These are phyloP conservation scores for Sitta carolinensis DNA, from an alignment of 2,797 vertebrate species.

Conservation along the genomic window DNA sequence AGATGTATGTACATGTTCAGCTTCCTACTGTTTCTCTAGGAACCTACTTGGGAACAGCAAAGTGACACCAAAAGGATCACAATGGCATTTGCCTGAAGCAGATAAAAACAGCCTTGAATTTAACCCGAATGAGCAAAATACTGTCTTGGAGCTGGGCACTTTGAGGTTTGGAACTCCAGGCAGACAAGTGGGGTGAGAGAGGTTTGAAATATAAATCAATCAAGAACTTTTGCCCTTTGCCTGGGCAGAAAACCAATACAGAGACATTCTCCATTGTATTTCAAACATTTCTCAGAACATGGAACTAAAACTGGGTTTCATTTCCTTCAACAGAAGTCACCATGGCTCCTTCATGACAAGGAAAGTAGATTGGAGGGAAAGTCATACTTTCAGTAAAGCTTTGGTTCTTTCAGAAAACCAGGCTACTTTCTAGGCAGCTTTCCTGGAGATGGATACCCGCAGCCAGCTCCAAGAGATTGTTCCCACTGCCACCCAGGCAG, in stretches of 20 bases:
- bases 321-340: conserved; percentile 9
- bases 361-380: not conserved
- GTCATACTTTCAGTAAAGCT: not conserved
- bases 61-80: conserved; percentile 38
- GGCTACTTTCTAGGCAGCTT: not conserved
- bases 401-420: not conserved
- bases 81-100: conserved; percentile 28
- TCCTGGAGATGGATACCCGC: not conserved
- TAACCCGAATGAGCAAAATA: conserved; percentile 15
- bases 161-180: not conserved
- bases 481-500: not conserved
- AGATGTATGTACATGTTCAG: conserved; percentile 53
- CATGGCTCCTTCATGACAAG: not conserved
- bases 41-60: conserved; percentile 11
- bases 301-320: not conserved
- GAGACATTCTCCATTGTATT: not conserved
- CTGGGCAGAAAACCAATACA: conserved; percentile 20
- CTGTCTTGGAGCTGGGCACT: not conserved
- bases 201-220: conserved; percentile 3
- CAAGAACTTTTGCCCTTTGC: conserved; percentile 18
- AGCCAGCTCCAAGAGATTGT: not conserved
- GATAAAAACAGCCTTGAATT: conserved; percentile 14
- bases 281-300: not conserved
- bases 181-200: not conserved
- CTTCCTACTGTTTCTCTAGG: not conserved